Evolutionary conservation across 2,113 vertebrate species (phyloP), one percentile per base, ranked within the genome.

Genomic region (Abramis brama): DNA sequence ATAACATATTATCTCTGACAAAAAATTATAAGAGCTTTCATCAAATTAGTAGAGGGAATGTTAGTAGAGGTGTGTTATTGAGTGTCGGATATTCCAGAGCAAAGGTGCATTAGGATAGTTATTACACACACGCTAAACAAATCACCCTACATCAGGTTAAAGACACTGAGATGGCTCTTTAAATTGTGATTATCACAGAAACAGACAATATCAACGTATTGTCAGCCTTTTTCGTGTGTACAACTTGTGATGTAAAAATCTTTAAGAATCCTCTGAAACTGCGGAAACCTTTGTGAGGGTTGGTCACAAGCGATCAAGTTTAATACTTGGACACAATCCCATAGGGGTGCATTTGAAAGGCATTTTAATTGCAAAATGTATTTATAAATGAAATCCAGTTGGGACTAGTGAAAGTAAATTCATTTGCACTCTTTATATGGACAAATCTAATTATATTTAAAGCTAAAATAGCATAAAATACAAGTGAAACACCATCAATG

Each of bases 1-100:
- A 89, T 89, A 85, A 87, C 85, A 86, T 88, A 87, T 90, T 90
- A 87, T 88, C 85, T 85, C 79, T 83, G 82, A 88, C 66, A 60
- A 25, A 79, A 89, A 89, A 89, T 89, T 87, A 81, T 71, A 87
- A 66, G 82, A 84, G 78, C 55, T 68, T 85, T 59, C 64, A 43
- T 75, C 47, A 43, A 66, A 86, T 87, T 82, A 85, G 74, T 64
- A 83, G 85, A 85, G 83, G 70, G 86, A 83, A 82, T 68, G 82
- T 81, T 62, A 52, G 21, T 68, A 79, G 73, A 71, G 84, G 74
- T 83, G 43, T 73, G 45, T 68, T n/a, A 4, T 21, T 8, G 21
- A 57, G 21, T 15, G 33, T 12, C 9, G 19, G 55, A 25, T 60
- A 43, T 43, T 59, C 5, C 19, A 4, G 76, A 47, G 55, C 27